A percentile compares a stretch with the other conserved stretches of the same genome.
Conservation (phyloP, 2,888 invertebrate genomes). For the Troglohyphantes excavatus region DNA sequence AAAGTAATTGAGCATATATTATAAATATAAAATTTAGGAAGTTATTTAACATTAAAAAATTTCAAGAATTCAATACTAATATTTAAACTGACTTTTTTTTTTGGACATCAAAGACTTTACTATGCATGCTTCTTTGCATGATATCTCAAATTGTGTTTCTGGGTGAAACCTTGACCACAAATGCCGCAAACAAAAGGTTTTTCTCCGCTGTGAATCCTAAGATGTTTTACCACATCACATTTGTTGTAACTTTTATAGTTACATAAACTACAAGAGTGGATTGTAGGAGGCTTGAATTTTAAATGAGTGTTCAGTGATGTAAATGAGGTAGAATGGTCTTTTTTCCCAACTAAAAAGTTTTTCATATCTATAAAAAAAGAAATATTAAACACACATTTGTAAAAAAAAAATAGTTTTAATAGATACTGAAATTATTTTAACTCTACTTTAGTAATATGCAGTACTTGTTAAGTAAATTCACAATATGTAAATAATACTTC, state of each 20-base stretch:
- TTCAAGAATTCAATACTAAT: no score
- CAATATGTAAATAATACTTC: no score
- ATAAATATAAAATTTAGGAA: no score
- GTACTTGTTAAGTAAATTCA: no score
- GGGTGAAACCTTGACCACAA: slow-evolving; percentile 12
- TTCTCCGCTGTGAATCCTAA: slow-evolving; percentile 27
- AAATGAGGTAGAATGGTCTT: background rate
- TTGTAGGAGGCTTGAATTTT: background rate
- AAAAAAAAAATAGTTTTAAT: background rate
- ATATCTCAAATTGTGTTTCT: background rate
- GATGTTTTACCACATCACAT: background rate
- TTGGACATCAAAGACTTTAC: background rate
- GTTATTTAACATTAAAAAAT: no score
- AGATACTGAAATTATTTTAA: no score
- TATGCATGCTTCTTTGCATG: slow-evolving; percentile 22
- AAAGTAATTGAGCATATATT: no score
- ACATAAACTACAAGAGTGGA: background rate
- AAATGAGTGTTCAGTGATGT: background rate
- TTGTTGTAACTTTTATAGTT: background rate
- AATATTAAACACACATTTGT: background rate
- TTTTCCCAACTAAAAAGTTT: background rate
- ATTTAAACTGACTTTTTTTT: no score
- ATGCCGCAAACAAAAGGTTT: slow-evolving; percentile 6
- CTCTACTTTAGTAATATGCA: no score
- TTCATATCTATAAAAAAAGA: background rate